Percentiles rank a stretch among this genome's conserved stretches.
These are phyloP conservation scores for Drosophila borborema DNA, from an alignment of 2,888 invertebrate genomes.

Conservation along the genomic window DNA sequence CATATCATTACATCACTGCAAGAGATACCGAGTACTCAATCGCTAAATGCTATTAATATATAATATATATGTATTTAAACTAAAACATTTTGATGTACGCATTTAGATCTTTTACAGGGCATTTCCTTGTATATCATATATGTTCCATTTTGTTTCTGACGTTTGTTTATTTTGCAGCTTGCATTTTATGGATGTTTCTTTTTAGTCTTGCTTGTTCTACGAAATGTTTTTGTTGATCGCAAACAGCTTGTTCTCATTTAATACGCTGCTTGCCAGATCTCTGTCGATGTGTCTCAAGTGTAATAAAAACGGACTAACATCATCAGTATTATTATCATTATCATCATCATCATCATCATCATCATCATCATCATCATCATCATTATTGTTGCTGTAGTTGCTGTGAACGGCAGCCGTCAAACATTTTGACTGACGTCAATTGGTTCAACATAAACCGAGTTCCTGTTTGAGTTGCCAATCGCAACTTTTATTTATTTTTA, in stretches of 20 bases:
- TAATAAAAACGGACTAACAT: slow-evolving; percentile 12
- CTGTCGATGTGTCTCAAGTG: slow-evolving; percentile 6
- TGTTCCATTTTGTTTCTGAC: not conserved
- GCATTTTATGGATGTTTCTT: slow-evolving; percentile 8
- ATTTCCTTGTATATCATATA: not conserved
- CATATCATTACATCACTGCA: not conserved
- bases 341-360: not conserved
- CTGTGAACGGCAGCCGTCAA: slow-evolving; percentile 8
- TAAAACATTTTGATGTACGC: too few species aligned
- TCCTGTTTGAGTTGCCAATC: slow-evolving; percentile 7
- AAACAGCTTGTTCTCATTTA: slow-evolving; percentile 15
- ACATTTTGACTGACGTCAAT: slow-evolving; percentile 45
- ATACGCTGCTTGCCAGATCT: not conserved
- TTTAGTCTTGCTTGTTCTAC: not conserved
- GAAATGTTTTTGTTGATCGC: slow-evolving; percentile 3
- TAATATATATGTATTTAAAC: too few species aligned
- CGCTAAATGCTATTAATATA: too few species aligned
- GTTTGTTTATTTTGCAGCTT: slow-evolving; percentile 17
- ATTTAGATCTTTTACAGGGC: not conserved
- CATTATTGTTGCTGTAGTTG: not conserved
- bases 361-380: not conserved
- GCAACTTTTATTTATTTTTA: slow-evolving; percentile 23
- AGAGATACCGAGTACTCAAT: too few species aligned
- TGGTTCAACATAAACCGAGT: slow-evolving; percentile 20
- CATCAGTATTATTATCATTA: not conserved